A percentile compares a stretch with the other conserved stretches of the same genome.
Conservation (phyloP, 2,113 vertebrate genomes). For the Ranitomeya imitator region DNA sequence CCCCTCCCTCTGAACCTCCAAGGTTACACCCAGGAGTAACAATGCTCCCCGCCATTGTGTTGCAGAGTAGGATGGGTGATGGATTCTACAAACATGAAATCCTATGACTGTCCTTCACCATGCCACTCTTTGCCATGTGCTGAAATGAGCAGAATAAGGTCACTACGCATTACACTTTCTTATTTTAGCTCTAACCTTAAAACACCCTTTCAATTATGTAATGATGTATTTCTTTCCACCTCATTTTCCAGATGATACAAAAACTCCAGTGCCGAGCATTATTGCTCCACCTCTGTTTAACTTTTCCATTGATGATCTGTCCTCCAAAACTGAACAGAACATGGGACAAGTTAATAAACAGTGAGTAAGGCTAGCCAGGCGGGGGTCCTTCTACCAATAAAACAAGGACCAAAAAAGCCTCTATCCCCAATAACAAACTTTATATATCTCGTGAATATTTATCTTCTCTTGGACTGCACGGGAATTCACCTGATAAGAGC, state of each 20-base stretch:
- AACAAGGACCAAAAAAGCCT: too few relatives aligned
- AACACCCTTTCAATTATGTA: background rate
- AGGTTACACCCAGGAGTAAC: too few relatives aligned
- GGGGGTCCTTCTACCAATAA: background rate
- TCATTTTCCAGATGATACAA: background rate
- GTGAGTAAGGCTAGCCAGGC: background rate
- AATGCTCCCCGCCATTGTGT: too few relatives aligned
- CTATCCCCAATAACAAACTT: background rate
- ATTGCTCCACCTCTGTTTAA: slow-evolving; percentile 24
- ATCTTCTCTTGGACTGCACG: background rate
- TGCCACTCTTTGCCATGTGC: background rate
- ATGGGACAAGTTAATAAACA: background rate
- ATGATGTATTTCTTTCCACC: slow-evolving; percentile 38
- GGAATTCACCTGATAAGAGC: background rate
- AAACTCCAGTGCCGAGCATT: background rate
- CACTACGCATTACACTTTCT: background rate
- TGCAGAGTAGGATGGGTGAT: too few relatives aligned
- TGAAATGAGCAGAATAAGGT: background rate
- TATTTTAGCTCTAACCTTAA: slow-evolving; percentile 20
- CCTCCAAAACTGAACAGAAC: background rate
- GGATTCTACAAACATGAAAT: too few relatives aligned
- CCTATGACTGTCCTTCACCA: background rate
- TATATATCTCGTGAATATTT: background rate
- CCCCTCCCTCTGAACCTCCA: too few relatives aligned
- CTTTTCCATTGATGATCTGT: slow-evolving; percentile 13